Base-by-base conservation (phyloP, 2,888 invertebrate species). In the Nymphalis urticae region DNA sequence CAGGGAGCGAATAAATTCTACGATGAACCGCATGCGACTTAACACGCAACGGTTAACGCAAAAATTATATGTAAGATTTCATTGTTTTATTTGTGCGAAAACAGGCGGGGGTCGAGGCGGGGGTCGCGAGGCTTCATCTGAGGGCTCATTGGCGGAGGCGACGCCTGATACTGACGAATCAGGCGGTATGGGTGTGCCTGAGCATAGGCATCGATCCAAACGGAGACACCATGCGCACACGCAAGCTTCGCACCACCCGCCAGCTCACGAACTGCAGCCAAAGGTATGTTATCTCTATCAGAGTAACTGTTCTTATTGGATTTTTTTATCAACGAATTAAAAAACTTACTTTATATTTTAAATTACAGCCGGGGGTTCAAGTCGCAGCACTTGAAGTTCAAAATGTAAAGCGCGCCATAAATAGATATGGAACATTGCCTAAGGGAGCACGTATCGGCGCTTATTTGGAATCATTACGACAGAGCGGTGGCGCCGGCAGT, bases 391-490 rank as follows among this genome's bases (percentile, higher is more conserved):
- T 98, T 77, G 98, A 98, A 89, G 98, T 98, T 75, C 97, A 98
- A 90, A 98, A 98, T 91, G 98, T 98, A 64, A 97, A 97, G 82
- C 95, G 97, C 76, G 98, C 98, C 59, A 97, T 97, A 75, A 98
- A 97, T 88, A 95, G 98, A 36, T 99, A 98, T 85, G 99, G 99
- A 21, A 99, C 99, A 13, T 92, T 99, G 81, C 99, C 99, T 0
- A 99, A 99, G 89, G 98, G 97, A 61, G 98, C 98, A 13, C 94
- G 99, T 75, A 99, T 99, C 78, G 98, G 98, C 47, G 99, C 98
- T 8, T 99, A 98, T 88, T 92, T 99, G 66, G 98, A 99, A 87
- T 98, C 98, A 7, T 93, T 99, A 81, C 95, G 97, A 58, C 97
- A 97, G 82, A 96, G 96, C 82, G 96, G 95, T 62, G 77, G 73